Conservation (phyloP, 2,888 invertebrate species). For the Emmelina monodactyla region DNA sequence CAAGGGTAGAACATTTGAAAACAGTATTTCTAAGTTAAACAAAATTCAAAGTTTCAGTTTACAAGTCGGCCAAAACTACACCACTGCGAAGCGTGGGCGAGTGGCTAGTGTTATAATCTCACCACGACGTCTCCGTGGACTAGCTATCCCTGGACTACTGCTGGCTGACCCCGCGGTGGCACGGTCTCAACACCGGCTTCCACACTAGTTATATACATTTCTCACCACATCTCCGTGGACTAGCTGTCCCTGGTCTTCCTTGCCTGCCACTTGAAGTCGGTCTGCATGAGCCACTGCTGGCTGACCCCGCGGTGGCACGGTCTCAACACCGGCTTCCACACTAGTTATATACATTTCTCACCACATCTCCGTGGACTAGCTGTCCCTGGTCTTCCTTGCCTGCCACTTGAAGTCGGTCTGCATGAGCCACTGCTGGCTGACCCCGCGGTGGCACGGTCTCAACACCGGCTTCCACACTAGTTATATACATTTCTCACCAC, state of each 20-base stretch:
- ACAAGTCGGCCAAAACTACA: too few relatives aligned
- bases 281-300: slow-evolving; percentile 93
- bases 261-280: slow-evolving; percentile 94
- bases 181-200: slow-evolving; percentile 78
- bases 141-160: slow-evolving; percentile 96
- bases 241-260: slow-evolving; percentile 34
- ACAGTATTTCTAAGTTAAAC: too few relatives aligned
- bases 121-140: too few relatives aligned
- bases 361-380: too few relatives aligned
- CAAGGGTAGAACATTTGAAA: too few relatives aligned
- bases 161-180: slow-evolving; percentile 77
- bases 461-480: slow-evolving; percentile 81
- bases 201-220: too few relatives aligned
- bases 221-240: too few relatives aligned
- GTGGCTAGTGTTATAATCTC: too few relatives aligned
- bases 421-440: slow-evolving; percentile 92
- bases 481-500: too few relatives aligned
- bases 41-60: too few relatives aligned
- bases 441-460: slow-evolving; percentile 74
- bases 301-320: slow-evolving; percentile 75
- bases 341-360: too few relatives aligned
- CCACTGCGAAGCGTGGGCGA: too few relatives aligned
- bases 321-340: slow-evolving; percentile 78
- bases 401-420: slow-evolving; percentile 93
- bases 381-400: slow-evolving; percentile 53